Evolutionary conservation across 2,888 invertebrate species (phyloP), one percentile per base, ranked within the genome.

Genomic region (Petrolisthes cinctipes): DNA sequence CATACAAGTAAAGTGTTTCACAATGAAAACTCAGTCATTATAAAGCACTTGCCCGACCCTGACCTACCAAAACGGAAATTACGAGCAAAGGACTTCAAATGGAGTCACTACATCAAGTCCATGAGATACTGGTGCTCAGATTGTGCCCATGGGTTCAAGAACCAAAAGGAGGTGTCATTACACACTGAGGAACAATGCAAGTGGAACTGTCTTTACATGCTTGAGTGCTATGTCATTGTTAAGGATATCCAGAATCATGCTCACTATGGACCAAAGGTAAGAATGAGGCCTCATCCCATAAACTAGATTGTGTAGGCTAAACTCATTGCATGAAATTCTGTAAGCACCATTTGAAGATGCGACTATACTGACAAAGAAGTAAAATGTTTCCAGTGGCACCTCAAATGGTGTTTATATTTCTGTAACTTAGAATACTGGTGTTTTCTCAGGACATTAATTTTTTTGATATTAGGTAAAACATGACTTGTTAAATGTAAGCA

Each of bases 51-150:
- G 71, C 89, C 89, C 17, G 57, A 56, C 37, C 85, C 83, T 5
- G 53, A 78, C 51, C n/a, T 85, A 57, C 79, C 86, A 66, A 81
- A 81, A 73, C 73, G 87, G 23, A 90, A 90, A 73, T 80, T 90
- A 61, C 79, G 90, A 80, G 90, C 90, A n/a, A 90, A 90, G 66
- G 90, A 90, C 61, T 90, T 90, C 79, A 90, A 90, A 71, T 90
- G 90, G 90, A 90, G 90, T 66, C 90, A 90, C 82, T 90, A 90
- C 71, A 90, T 90, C 54, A 90, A 90, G 73, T 88, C 90, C 11
- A 90, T 90, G 90, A 82, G 90, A 51, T 90, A 88, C 78, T 90
- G 90, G 90, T 90, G 90, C 76, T 83, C 82, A 76, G 90, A 90
- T 53, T 90, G 90, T 86, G 90, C 83, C 14, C 90, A 90, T 80